phyloP scores from a whole-genome alignment of 1,140 invertebrate genomes.

The Aphaenogaster floridana region DNA sequence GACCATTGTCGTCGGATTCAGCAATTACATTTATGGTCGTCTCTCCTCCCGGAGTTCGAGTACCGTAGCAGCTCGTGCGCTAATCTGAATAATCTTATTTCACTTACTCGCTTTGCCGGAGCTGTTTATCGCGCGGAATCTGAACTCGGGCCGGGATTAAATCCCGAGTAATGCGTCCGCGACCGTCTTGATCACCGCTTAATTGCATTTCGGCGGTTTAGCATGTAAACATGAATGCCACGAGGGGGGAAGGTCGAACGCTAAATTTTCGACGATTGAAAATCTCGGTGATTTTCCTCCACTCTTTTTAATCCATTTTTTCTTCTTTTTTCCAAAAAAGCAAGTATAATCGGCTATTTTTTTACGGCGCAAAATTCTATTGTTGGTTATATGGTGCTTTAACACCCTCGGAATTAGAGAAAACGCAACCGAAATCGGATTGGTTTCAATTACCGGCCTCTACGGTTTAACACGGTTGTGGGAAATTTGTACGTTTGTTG shows the following conservation, averaged over 20 bases:
- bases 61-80: not conserved
- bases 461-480: slow-evolving; percentile 28
- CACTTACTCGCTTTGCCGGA: slow-evolving; percentile 2
- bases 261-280: not conserved
- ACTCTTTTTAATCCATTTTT: not conserved
- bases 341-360: slow-evolving; percentile 7
- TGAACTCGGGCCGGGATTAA: slow-evolving; percentile 10
- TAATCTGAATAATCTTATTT: slow-evolving; percentile 48
- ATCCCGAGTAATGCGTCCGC: slow-evolving; percentile 12
- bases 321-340: not conserved
- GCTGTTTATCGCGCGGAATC: slow-evolving; percentile 26
- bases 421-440: slow-evolving; percentile 49
- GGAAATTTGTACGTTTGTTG: slow-evolving; percentile 58
- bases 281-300: not conserved
- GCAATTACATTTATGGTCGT: slow-evolving; percentile 5
- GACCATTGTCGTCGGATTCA: not conserved
- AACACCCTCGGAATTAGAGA: slow-evolving; percentile 24
- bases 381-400: slow-evolving; percentile 19
- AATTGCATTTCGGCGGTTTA: slow-evolving; percentile 22
- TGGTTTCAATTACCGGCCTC: slow-evolving; percentile 55
- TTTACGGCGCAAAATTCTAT: slow-evolving; percentile 30
- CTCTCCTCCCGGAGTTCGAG: not conserved
- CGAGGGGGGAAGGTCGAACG: not conserved
- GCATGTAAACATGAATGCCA: not conserved
- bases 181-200: slow-evolving; percentile 5